Conservation (phyloP, 92 coral and sea anemone species). For the Palythoa heliodiscus region DNA sequence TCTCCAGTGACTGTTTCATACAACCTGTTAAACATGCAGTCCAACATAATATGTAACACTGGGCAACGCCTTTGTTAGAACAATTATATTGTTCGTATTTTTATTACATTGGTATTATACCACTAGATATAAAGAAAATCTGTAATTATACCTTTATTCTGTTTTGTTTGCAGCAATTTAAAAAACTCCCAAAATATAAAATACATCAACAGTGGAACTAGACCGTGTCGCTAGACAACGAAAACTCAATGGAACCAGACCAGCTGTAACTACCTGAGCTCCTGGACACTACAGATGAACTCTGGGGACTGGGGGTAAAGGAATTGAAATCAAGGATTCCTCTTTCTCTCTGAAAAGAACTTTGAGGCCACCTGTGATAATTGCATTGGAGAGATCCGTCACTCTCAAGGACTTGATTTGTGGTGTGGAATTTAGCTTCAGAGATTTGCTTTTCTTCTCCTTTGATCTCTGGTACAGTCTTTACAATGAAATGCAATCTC, state of each 20-base stretch:
- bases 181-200: background rate
- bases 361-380: constrained; percentile 15
- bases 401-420: background rate
- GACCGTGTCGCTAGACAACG: constrained; percentile 35
- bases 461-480: constrained; percentile 59
- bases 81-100: too few species aligned
- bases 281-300: constrained; percentile 61
- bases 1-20: background rate
- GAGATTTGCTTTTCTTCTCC: background rate
- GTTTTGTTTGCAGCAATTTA: constrained; percentile 2
- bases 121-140: background rate
- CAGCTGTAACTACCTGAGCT: constrained; percentile 56
- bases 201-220: background rate
- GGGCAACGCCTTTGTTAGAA: too few species aligned
- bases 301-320: constrained; percentile 69
- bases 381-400: background rate
- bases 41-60: too few species aligned
- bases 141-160: background rate
- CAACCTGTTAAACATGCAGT: too few species aligned
- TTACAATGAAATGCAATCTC: constrained; percentile 85
- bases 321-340: constrained; percentile 40
- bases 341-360: background rate
- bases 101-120: background rate
- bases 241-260: constrained; percentile 40
- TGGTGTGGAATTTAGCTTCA: background rate